These are phyloP conservation scores for Psilopogon haemacephalus DNA, from an alignment of 2,113 vertebrate genomes.

Conservation along the genomic window DNA sequence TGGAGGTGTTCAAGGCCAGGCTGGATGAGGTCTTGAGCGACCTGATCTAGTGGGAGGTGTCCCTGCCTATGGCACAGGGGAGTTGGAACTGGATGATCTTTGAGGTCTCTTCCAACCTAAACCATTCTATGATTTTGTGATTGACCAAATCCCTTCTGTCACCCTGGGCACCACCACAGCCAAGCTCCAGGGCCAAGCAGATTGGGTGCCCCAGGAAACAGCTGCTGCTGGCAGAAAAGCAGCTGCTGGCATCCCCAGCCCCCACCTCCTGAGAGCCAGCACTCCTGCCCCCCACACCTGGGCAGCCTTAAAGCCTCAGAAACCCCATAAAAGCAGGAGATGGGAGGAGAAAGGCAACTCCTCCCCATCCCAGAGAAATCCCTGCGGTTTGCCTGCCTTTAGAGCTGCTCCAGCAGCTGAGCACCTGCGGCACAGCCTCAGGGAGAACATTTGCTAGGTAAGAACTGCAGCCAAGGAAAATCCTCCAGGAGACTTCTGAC, in stretches of 20 bases:
- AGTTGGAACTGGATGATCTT: no score
- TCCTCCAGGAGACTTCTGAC: neutral
- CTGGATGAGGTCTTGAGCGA: no score
- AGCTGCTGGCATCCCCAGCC: neutral
- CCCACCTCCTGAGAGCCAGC: neutral
- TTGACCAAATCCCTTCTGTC: neutral
- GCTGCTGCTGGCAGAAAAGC: neutral
- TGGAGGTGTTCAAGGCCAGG: no score
- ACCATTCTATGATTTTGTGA: no score
- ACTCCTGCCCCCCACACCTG: conserved; percentile 4
- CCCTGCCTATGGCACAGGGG: no score
- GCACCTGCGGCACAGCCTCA: neutral
- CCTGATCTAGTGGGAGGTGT: no score
- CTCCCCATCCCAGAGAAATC: neutral
- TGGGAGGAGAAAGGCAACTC: neutral
- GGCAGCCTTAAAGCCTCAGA: conserved; percentile 30
- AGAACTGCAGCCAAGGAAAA: conserved; percentile 48
- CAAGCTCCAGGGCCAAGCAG: neutral
- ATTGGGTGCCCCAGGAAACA: neutral
- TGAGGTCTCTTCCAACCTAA: no score
- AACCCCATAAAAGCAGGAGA: conserved; percentile 28
- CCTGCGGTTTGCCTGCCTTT: neutral
- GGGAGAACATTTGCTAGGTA: conserved; percentile 33
- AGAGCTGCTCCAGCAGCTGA: conserved; percentile 27
- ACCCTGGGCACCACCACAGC: neutral